Base-by-base conservation (phyloP, 2,113 vertebrate genomes). In the Neotragus moschatus region DNA sequence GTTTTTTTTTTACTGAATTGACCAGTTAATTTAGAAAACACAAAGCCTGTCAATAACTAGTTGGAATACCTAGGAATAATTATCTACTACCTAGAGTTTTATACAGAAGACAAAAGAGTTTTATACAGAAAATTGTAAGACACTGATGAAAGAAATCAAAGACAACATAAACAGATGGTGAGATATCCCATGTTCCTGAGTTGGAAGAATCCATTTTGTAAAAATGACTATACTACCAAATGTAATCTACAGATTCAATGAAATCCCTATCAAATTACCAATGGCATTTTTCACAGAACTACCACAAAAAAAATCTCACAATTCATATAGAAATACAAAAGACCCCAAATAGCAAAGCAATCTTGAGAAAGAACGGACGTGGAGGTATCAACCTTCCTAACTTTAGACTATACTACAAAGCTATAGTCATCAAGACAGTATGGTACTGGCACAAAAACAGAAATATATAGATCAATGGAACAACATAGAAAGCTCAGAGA, bases 1-100 rank as follows among this genome's bases (percentile, higher is more conserved):
- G n/a, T 91, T 86, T 51, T 19, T 45, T 90, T 77, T 86, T 58
- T 70, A 75, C n/a, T 77, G 61, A 63, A 90, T 56, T 66, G 4
- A 73, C 66, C 39, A 89, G 14, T 88, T 87, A 94, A 70, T 16
- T 98, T 43, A 84, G 58, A 96, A 94, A 98, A 90, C 28, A 87
- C 19, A 77, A 45, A 88, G 15, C 43, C 28, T 84, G 13, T 80
- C 60, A 93, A 81, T 96, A 96, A 58, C 53, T 86, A 90, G 36
- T 86, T 84, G 39, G 96, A 73, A 73, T 73, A 73, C 21, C n/a
- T 39, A 73, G 66, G 19, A 73, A 25, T 73, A 73, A 39, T 30
- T 33, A 63, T 61, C 28, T 61, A 30, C 19, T 39, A 39, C 66
- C 66, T 73, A 73, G n/a, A 39, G n/a, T 73, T 73, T 39, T 73